Evolutionary conservation across 2,888 invertebrate genomes (phyloP).

Genomic region (Oligia strigilis): DNA sequence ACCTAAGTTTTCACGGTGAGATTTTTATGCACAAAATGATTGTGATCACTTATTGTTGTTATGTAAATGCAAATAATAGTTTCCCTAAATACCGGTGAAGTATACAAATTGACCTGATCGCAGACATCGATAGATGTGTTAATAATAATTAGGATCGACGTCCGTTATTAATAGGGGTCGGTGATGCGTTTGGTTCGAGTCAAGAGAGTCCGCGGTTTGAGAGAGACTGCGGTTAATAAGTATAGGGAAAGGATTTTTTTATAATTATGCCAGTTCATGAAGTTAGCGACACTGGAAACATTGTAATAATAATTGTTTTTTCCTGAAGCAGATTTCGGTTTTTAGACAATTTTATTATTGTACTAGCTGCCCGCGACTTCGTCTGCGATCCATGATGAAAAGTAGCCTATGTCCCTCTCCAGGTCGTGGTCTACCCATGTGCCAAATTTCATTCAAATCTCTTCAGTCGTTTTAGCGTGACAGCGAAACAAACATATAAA

Average conservation of each 20-base stretch:
- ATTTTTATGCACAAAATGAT: background rate
- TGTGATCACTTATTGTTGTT: background rate
- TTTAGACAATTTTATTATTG: background rate
- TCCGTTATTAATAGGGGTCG: constrained; percentile 81
- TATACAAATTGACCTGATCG: constrained; percentile 75
- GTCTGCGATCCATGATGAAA: no score
- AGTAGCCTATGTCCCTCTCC: no score
- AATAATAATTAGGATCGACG: constrained; percentile 81
- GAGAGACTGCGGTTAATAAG: background rate
- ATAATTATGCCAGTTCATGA: background rate
- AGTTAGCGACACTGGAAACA: background rate
- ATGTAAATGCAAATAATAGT: constrained; percentile 13
- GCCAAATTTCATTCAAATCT: no score
- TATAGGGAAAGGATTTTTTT: no score
- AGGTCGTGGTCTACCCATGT: no score
- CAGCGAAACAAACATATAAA: no score
- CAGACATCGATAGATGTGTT: constrained; percentile 77
- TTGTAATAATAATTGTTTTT: background rate
- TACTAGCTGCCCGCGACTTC: background rate
- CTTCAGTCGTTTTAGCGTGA: no score
- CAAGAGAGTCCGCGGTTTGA: constrained; percentile 51
- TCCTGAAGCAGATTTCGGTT: background rate
- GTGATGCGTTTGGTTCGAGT: constrained; percentile 56
- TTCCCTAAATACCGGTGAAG: constrained; percentile 42
- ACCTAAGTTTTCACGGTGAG: no score